Evolutionary conservation across 2,797 vertebrate species (phyloP), one percentile per base, ranked within the genome.

Genomic region (Rhinichthys osculus): DNA sequence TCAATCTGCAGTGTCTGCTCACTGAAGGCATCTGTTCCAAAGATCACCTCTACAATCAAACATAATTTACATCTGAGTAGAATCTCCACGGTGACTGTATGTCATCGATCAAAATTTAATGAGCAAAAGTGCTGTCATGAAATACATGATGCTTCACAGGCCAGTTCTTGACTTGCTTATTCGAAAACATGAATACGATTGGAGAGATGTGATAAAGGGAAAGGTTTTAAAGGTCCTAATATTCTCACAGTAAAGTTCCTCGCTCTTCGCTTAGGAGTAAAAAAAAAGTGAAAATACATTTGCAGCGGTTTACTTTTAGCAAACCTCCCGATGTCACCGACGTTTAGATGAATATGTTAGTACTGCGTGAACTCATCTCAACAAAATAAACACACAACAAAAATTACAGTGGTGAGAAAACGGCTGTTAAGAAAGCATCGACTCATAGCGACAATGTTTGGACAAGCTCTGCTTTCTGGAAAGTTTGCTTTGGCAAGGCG

Each of bases 41-140:
- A 88, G 87, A 83, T 85, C 80, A 88, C 87, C 87, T 86, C 59
- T 73, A 88, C 74, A 83, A 79, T 88, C 84, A 82, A 83, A 50
- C 69, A 50, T 82, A 64, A 83, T 88, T 88, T 83, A 81, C 72
- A 50, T 85, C 83, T 66, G 42, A 50, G 35, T 23, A 35, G 47
- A 66, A 66, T 84, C 85, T 80, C 52, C 5, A 7, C 57, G 62
- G 82, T 50, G 42, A 59, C 52, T 64, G 33, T 47, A 44, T 82
- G 57, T 76, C 83, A 87, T 85, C 80, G 38, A 87, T 85, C 88
- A 87, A 79, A 80, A 47, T 78, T 38, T 76, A 87, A 85, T 81
- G 62, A 82, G 78, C 74, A 79, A 85, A 74, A 69, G 44, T 85
- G 79, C 83, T 84, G 78, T 81, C 57, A 80, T 69, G 59, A 82